Percentiles rank a stretch among this genome's conserved stretches.
Evolutionary conservation across 2,113 vertebrate species (phyloP).

Genomic region (Tor tambroides): DNA sequence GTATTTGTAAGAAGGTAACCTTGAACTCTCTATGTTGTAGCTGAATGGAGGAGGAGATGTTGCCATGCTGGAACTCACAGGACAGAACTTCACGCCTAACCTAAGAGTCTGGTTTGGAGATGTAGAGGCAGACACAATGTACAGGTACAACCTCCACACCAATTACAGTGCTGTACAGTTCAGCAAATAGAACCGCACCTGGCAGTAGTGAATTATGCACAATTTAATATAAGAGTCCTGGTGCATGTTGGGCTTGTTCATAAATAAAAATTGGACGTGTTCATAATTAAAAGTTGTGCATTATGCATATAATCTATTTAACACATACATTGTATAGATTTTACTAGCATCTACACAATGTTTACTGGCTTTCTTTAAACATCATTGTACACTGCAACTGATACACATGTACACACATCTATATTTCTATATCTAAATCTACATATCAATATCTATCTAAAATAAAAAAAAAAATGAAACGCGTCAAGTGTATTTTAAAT

Average conservation of each 20-base stretch:
- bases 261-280: too few species aligned
- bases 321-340: background rate
- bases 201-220: background rate
- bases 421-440: background rate
- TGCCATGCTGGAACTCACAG: constrained; percentile 97
- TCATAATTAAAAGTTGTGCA: too few species aligned
- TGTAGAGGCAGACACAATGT: constrained; percentile 98
- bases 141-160: constrained; percentile 78
- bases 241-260: background rate
- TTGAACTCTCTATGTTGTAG: constrained; percentile 64
- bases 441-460: too few species aligned
- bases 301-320: background rate
- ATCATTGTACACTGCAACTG: background rate
- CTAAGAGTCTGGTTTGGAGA: constrained; percentile 98
- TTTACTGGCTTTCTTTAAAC: background rate
- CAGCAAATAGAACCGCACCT: background rate
- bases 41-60: constrained; percentile 96
- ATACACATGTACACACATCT: background rate
- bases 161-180: background rate
- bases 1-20: background rate
- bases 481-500: too few species aligned
- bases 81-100: constrained; percentile 97
- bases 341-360: background rate
- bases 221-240: background rate
- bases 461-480: too few species aligned